phyloP scores from a whole-genome alignment of 2,888 invertebrate genomes.

The Lasiommata megera region DNA sequence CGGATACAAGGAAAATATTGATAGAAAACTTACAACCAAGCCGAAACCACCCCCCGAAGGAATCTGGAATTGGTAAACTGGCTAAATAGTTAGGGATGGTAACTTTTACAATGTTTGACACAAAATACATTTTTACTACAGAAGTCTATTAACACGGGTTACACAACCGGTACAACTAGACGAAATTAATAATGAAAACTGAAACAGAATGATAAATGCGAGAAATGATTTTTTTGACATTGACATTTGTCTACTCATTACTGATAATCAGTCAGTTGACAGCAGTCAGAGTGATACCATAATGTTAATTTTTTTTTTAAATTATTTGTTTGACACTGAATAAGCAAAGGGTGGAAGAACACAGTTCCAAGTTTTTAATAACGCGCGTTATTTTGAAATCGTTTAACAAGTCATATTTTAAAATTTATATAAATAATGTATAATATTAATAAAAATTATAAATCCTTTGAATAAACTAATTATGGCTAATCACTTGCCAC shows the following conservation, averaged over 20 bases:
- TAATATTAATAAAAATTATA: too few species aligned
- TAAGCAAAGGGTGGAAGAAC: too few species aligned
- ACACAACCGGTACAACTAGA: conserved; percentile 29
- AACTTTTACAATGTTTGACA: conserved; percentile 89
- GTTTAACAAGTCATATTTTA: too few species aligned
- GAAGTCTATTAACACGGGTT: conserved; percentile 14
- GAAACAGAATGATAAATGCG: not conserved
- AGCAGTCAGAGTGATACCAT: not conserved
- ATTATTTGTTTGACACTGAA: too few species aligned
- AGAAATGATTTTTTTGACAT: not conserved
- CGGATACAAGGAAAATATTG: not conserved
- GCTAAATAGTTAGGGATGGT: conserved; percentile 92
- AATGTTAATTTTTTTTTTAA: too few species aligned
- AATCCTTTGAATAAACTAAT: too few species aligned
- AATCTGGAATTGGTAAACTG: conserved; percentile 91
- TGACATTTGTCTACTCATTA: not conserved
- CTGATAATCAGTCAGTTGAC: not conserved
- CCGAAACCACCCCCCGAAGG: conserved; percentile 92
- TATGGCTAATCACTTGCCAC: too few species aligned
- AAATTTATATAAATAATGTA: too few species aligned
- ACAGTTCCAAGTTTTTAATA: too few species aligned
- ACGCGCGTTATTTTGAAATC: too few species aligned
- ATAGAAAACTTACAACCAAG: conserved; percentile 84
- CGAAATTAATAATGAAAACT: not conserved
- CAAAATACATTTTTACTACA: conserved; percentile 83